A percentile compares a stretch with the other conserved stretches of the same genome.
Evolutionary conservation across 2,797 vertebrate species (phyloP).

Genomic region (Propithecus perrieri): DNA sequence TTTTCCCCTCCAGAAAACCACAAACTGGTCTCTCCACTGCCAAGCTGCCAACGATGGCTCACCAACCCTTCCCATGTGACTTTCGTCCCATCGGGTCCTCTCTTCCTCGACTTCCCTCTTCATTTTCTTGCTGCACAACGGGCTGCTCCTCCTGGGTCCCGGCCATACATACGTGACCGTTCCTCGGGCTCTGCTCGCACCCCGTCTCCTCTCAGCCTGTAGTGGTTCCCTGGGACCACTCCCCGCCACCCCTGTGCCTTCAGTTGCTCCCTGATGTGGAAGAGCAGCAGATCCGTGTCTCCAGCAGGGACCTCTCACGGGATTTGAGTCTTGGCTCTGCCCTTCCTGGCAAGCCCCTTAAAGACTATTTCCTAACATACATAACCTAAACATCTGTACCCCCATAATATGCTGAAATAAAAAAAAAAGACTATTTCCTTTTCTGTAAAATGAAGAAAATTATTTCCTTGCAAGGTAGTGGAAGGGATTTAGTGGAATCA

Average conservation of each 20-base stretch:
- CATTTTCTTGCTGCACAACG: not conserved
- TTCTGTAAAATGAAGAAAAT: too few species aligned
- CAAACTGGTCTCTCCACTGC: not conserved
- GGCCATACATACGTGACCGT: not conserved
- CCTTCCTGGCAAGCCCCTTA: not conserved
- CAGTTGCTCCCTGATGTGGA: not conserved
- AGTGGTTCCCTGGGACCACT: fast-evolving
- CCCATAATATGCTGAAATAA: too few species aligned
- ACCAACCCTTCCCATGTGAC: not conserved
- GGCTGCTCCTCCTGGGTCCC: not conserved
- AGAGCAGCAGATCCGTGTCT: not conserved
- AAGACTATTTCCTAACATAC: not conserved
- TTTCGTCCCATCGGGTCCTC: not conserved
- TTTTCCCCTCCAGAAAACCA: not conserved
- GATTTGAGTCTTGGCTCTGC: not conserved
- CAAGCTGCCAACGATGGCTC: not conserved
- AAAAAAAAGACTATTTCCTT: not conserved
- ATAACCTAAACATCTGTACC: too few species aligned
- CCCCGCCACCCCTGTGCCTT: too few species aligned
- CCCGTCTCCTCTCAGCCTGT: not conserved
- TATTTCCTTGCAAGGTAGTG: not conserved
- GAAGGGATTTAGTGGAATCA: not conserved
- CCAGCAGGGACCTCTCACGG: not conserved
- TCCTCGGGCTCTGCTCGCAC: not conserved
- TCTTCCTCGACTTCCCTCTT: not conserved